Evolutionary conservation across 2,888 invertebrate species (phyloP).

Genomic region (Hyalella azteca): DNA sequence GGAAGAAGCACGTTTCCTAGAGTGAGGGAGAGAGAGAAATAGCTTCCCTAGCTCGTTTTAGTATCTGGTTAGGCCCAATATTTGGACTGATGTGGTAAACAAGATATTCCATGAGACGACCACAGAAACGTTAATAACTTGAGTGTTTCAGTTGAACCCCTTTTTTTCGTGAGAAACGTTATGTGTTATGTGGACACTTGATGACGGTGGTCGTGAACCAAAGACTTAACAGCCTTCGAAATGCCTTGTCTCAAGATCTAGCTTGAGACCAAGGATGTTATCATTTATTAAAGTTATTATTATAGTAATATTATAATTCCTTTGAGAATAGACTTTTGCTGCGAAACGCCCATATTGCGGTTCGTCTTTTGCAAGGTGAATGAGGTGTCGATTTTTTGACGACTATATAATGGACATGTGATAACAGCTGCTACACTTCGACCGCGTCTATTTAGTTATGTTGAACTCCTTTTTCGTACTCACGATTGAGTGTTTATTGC

Average conservation of each 20-base stretch:
- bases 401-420: conserved; percentile 22
- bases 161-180: too few relatives aligned
- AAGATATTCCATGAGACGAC: too few relatives aligned
- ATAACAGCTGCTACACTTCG: conserved; percentile 20
- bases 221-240: conserved; percentile 25
- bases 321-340: conserved; percentile 12
- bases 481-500: neutral
- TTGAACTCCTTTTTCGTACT: conserved; percentile 21
- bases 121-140: too few relatives aligned
- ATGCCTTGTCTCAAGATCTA: conserved; percentile 21
- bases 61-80: too few relatives aligned
- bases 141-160: too few relatives aligned
- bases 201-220: neutral
- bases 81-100: too few relatives aligned
- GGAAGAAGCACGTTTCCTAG: too few relatives aligned
- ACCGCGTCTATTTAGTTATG: conserved; percentile 8
- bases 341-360: conserved; percentile 6
- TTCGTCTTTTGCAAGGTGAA: neutral
- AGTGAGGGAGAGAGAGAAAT: too few relatives aligned
- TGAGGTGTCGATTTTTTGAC: neutral
- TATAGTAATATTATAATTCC: neutral
- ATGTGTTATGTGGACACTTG: neutral
- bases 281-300: neutral
- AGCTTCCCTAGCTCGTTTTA: too few relatives aligned
- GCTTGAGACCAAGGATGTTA: conserved; percentile 16